Base-by-base conservation (phyloP, 2,113 vertebrate species). In the Psittacula cyanocephala region DNA sequence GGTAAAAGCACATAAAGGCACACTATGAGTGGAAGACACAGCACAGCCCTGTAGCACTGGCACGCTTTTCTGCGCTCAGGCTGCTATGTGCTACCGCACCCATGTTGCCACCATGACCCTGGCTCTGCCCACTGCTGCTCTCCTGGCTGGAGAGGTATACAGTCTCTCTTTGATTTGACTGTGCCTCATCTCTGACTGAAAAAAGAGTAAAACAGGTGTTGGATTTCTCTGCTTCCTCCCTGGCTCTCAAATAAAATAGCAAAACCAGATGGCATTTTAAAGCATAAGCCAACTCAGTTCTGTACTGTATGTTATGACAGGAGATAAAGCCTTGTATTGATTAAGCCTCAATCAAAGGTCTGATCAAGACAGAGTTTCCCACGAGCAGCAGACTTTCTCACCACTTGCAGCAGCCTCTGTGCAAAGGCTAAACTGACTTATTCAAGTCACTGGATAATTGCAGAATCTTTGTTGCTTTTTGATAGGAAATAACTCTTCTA, bases 81-180 rank as follows among this genome's bases (percentile, higher is more conserved):
- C 23, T 82, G 23, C 62, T 5, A 7, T 13, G n/a, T 2, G 0
- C n/a, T 89, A 10, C 35, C 37, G 35, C 72, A 70, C 13, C 11
- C 55, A 23, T 2, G 0, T 25, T 65, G 89, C 39, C 53, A 39
- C 10, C 2, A 1, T 4, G 13, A 22, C 35, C 16, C 25, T 4
- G 17, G 6, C 13, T 57, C 44, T 74, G 23, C 14, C 24, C 16
- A 0, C 4, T 1, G 49, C 41, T 11, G 15, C 25, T 43, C 6
- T 37, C 29, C 50, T 49, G 65, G 29, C 39, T 81, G 41, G 23
- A 57, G 44, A 74, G 23, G 37, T 3, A 4, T 33, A 50, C 17
- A 35, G 2, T 25, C 24, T 44, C 37, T 33, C 65, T 70, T 67
- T 39, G 17, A 14, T 52, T 18, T 87, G 17, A 49, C 17, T 39